Base-by-base conservation (phyloP, 2,888 invertebrate genomes). In the Drosophila anomalata region DNA sequence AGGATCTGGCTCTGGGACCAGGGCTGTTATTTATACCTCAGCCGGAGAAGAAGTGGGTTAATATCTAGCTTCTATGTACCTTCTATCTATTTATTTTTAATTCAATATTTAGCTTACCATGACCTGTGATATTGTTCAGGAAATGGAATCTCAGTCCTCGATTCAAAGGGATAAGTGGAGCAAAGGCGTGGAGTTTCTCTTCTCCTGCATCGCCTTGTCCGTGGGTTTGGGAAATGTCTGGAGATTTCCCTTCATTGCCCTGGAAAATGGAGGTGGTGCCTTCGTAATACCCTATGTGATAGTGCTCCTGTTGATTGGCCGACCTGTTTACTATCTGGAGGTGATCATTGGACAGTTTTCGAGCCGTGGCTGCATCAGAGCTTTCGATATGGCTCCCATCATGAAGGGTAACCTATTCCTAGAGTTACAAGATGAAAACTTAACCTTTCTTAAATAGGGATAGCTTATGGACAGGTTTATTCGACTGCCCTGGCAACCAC, bases 261-360 rank as follows among this genome's bases (percentile, higher is more conserved):
- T 94, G 76, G 93, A 94, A 77, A 95, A 95, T 82, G 95, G 95
- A 1, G 95, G 95, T 1, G 95, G 94, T 0, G 95, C 94, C 0
- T 95, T 95, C 71, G 89, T 95, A 2, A 94, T 95, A 74, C 95
- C 95, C 0, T 95, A 95, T 79, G 89, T 95, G 20, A 92, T 94
- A 33, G 93, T 95, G 0, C 89, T 95, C 29, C 82, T 94, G 9
- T 84, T 95, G 1, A 93, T 95, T 44, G 95, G 95, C 8, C 92
- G 94, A 70, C 95, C 95, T 0, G 91, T 96, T 50, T 95, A 96
- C 82, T 95, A 95, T 82, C 91, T 96, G 91, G 96, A 96, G 89
- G 94, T 95, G 84, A 91, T 94, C 1, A 90, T 96, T 29, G 96
- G 96, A 6, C 96, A 96, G 90, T 96, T 95, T 87, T 93, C 94